Base-by-base conservation (phyloP, 2,888 invertebrate genomes). In the Stenodema calcarata region DNA sequence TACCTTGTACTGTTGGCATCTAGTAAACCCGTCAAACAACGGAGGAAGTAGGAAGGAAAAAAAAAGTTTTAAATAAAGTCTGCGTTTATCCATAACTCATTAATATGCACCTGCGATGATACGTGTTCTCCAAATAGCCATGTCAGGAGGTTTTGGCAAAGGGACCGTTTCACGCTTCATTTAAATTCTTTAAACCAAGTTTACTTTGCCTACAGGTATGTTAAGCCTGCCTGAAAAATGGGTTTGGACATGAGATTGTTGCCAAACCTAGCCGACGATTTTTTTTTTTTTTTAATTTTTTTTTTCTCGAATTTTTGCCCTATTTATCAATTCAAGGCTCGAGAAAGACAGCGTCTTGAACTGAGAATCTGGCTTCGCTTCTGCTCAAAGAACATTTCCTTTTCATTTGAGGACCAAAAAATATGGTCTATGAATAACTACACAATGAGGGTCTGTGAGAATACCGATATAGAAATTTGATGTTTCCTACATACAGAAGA, bases 81-180 rank as follows among this genome's bases (percentile, higher is more conserved):
- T 41, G 35, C 16, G 28, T 69, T 30, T 82, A 41, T 82, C 41
- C 80, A 80, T 80, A 80, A 80, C 54, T 80, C 80, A 16, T 50
- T 54, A 16, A 50, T 47, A 82, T 82, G 82, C 82, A 82, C 82
- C 82, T 82, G 82, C 69, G 82, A 82, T 82, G 62, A 78, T 54
- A 23, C 69, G 82, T 82, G 30, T 80, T 47, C 62, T 35, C 47
- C 69, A 41, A 69, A 82, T 82, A 82, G 69, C 82, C 69, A 82
- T 82, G 82, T 69, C 69, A 82, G 69, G 69, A 35, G 23, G 0
- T 69, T 82, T 82, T 82, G 82, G 82, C 82, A 82, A 41, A 69
- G 23, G 42, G 16, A n/a, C 78, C 69, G 23, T 62, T 69, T 69
- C 41, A 54, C 82, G 82, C 82, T 69, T 82, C 69, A 82, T 82